These are phyloP conservation scores for Cataglyphis hispanica DNA, from an alignment of 1,140 invertebrate genomes.

Conservation along the genomic window DNA sequence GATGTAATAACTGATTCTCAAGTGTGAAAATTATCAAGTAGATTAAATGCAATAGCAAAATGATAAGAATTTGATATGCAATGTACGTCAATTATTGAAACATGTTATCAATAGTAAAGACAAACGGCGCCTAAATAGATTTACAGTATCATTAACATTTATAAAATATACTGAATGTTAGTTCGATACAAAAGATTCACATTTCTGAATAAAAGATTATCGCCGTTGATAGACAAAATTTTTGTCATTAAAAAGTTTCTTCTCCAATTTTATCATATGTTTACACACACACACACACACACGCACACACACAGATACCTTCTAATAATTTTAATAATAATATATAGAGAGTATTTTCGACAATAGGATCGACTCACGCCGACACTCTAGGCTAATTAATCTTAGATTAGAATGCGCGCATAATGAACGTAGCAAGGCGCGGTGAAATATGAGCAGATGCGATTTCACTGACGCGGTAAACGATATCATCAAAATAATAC, in stretches of 20 bases:
- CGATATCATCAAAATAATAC: slow-evolving; percentile 7
- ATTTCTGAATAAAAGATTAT: neutral
- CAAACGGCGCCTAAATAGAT: neutral
- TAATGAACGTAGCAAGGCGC: neutral
- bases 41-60: neutral
- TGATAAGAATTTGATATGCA: neutral
- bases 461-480: neutral
- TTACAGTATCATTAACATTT: neutral
- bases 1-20: slow-evolving; percentile 8
- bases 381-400: slow-evolving; percentile 21
- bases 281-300: no score
- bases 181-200: neutral
- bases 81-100: neutral
- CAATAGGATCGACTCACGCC: neutral
- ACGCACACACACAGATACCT: neutral
- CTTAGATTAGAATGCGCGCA: neutral
- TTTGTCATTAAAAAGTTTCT: neutral
- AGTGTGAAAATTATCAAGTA: neutral
- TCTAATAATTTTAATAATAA: slow-evolving; percentile 6
- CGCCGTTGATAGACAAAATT: neutral
- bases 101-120: neutral
- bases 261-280: neutral
- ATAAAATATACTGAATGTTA: neutral
- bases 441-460: slow-evolving; percentile 22
- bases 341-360: neutral